Conservation (phyloP, 2,797 vertebrate genomes). For the Acrossocheilus fasciatus region DNA sequence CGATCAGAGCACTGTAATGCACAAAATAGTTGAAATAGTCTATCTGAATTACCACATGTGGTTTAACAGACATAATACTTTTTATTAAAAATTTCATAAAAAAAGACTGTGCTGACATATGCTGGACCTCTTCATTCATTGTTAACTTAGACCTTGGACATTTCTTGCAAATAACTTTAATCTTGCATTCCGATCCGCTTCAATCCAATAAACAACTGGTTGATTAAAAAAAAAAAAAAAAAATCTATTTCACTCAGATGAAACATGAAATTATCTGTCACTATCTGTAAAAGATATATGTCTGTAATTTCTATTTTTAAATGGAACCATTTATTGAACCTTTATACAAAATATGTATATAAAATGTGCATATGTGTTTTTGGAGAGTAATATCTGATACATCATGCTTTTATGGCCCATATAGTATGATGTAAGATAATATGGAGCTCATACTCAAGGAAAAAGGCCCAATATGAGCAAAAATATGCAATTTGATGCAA, state of each 20-base stretch:
- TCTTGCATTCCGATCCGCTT: too few relatives aligned
- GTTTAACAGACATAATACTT: too few relatives aligned
- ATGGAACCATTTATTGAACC: not conserved
- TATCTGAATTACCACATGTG: too few relatives aligned
- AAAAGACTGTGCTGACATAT: too few relatives aligned
- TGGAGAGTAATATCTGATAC: not conserved
- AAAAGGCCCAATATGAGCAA: not conserved
- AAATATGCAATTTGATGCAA: not conserved
- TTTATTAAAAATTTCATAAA: too few relatives aligned
- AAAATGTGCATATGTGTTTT: not conserved
- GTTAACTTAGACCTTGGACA: too few relatives aligned
- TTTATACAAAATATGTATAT: not conserved
- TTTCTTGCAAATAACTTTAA: too few relatives aligned
- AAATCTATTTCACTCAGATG: not conserved
- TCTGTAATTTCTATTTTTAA: not conserved
- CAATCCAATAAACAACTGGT: too few relatives aligned
- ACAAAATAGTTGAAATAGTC: too few relatives aligned
- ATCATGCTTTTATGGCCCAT: not conserved
- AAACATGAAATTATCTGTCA: not conserved
- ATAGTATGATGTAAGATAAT: not conserved
- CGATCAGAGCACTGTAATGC: too few relatives aligned
- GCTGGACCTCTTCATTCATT: too few relatives aligned
- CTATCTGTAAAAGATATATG: not conserved
- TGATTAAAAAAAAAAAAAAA: not conserved
- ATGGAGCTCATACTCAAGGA: not conserved